phyloP scores from a whole-genome alignment of 2,113 vertebrate species.

The Apteryx owenii region DNA sequence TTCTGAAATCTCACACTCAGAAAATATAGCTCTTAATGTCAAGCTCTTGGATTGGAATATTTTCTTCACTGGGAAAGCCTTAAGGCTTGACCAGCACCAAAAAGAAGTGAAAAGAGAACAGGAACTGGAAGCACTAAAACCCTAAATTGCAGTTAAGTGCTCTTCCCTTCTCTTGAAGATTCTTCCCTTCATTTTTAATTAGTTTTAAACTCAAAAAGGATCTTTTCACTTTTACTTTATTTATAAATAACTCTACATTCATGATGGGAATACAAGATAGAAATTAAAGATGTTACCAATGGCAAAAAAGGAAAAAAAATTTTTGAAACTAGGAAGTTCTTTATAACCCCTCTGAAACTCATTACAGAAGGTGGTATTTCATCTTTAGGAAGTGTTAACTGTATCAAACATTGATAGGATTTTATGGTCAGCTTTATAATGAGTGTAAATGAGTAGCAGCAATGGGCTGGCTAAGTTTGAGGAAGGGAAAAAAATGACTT shows the following conservation, averaged over 20 bases:
- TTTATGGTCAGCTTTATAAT: conserved; percentile 34
- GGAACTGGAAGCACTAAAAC: background rate
- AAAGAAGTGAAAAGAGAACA: background rate
- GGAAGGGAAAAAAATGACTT: background rate
- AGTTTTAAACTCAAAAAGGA: background rate
- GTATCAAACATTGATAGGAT: background rate
- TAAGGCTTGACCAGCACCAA: background rate
- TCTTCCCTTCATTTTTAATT: background rate
- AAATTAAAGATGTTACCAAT: background rate
- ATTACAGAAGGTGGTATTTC: background rate
- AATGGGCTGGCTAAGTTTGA: background rate
- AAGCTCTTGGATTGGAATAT: background rate
- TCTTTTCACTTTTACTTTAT: background rate
- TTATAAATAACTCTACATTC: background rate
- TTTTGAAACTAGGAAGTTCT: background rate
- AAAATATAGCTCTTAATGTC: background rate
- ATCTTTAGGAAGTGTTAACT: conserved; percentile 10
- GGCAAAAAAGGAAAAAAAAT: background rate
- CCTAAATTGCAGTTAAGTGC: background rate
- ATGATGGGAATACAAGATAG: background rate
- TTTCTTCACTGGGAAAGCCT: background rate
- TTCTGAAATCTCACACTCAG: background rate
- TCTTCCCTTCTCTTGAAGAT: background rate
- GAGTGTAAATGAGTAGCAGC: background rate
- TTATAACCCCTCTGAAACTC: background rate